Base-by-base conservation (phyloP, 2,797 vertebrate genomes). In the Halcyon badia region DNA sequence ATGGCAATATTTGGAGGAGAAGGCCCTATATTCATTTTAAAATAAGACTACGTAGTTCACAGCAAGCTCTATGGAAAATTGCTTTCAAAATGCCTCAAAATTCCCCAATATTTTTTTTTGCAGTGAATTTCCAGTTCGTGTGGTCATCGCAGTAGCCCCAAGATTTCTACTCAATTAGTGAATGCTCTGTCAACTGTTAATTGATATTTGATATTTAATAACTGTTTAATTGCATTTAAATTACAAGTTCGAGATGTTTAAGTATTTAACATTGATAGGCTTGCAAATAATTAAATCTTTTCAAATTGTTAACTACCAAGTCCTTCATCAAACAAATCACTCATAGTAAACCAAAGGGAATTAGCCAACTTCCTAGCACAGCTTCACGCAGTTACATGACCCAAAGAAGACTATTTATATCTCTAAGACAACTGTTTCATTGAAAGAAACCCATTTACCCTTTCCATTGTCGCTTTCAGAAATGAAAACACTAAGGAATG, bases 371-470 rank as follows among this genome's bases (percentile, higher is more conserved):
- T 76, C 26, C 24, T 66, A 17, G 31, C 1, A 54, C 16, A 60
- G 25, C n/a, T 37, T 90, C 44, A 77, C 48, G n/a, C n/a, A 6
- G 13, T 16, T 62, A n/a, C 26, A 11, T 0, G 9, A 82, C 39
- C 44, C 30, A 22, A 69, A 11, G 65, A 83, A 81, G 48, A 86
- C 28, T 8, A 8, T 16, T 41, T 72, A 21, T 46, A 17, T 83
- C 26, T 75, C 26, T 71, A 90, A 65, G 35, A 30, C 14, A 52
- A 51, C 39, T 64, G 21, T 22, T 37, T 65, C 8, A 15, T 42
- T 83, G 33, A 88, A 94, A 92, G 54, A 78, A 93, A 83, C 24
- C 39, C 25, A 58, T 95, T 92, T 97, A 91, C 12, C 11, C 60
- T 75, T 89, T 91, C 75, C 72, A 25, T 76, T 83, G 21, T 93